Evolutionary conservation across 1,140 invertebrate genomes (phyloP).

Genomic region (Linepithema humile): DNA sequence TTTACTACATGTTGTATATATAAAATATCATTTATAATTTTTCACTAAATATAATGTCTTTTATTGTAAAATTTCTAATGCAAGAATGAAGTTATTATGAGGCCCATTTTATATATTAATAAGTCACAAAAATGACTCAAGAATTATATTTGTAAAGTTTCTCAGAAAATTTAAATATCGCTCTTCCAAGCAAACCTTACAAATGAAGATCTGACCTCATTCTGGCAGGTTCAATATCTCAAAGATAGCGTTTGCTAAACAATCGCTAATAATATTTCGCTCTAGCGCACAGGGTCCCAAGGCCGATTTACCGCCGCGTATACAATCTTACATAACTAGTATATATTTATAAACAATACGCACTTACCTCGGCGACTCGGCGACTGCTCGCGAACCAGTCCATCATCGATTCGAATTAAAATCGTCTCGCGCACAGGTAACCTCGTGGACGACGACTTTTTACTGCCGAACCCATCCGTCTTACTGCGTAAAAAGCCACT

Average conservation of each 20-base stretch:
- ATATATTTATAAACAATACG: slow-evolving; percentile 53
- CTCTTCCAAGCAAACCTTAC: not conserved
- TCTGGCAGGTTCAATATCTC: not conserved
- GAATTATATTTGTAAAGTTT: too few species aligned
- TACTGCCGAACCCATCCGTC: slow-evolving; percentile 71
- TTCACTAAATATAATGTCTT: too few species aligned
- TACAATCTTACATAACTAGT: slow-evolving; percentile 22
- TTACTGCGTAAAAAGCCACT: slow-evolving; percentile 87
- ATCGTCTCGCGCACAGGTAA: slow-evolving; percentile 72
- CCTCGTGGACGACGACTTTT: slow-evolving; percentile 76
- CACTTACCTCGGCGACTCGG: not conserved
- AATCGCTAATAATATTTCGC: slow-evolving; percentile 55
- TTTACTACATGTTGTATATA: too few species aligned
- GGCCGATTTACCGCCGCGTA: slow-evolving; percentile 3
- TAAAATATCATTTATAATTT: too few species aligned
- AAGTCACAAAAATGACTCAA: too few species aligned
- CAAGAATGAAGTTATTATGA: too few species aligned
- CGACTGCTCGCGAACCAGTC: not conserved
- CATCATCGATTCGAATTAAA: slow-evolving; percentile 29
- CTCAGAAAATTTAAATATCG: not conserved
- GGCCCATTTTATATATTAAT: too few species aligned
- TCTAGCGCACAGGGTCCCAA: slow-evolving; percentile 21
- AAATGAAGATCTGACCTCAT: not conserved
- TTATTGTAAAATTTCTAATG: too few species aligned
- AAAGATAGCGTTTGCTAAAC: slow-evolving; percentile 45